Base-by-base conservation (phyloP, 2,113 vertebrate genomes). In the Chionis minor region DNA sequence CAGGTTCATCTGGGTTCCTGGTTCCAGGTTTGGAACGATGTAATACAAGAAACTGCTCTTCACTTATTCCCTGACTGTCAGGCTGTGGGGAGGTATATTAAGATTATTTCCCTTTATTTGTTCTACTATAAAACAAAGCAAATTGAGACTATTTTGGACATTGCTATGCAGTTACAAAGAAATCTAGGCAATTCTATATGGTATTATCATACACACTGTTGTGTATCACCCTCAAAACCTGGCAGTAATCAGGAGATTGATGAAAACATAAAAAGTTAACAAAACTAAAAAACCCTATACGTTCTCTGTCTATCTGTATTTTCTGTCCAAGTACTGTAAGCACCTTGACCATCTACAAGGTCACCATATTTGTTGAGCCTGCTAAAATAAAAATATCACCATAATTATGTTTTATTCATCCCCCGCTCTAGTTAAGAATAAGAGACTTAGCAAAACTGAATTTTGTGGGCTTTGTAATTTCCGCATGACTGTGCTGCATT, bases 201-300 rank as follows among this genome's bases (percentile, higher is more conserved):
- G n/a, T 32, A 18, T 20, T 20, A 32, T 70, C 27, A 32, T 5
- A 65, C 38, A 20, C 28, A 72, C 2, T 32, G 35, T 4, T 54
- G 13, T 38, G 3, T 6, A 23, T 28, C 19, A 54, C 17, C 10
- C 54, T 86, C 27, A 86, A 70, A 80, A 73, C 4, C 23, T 5
- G 13, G 56, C 42, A 65, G 27, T 9, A 73, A 55, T 58, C 30
- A 58, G 30, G 28, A 62, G 35, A 75, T 40, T 30, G 12, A 45
- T 24, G 10, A 88, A 85, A 86, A 35, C 7, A 35, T 8, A 28
- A 2, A 4, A 89, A 84, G 22, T 13, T 45, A 79, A 66, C 23
- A 49, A 58, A 87, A 61, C 8, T 28, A 13, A 58, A 45, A 24
- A 1, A 2, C 0, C 6, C 13, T 3, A 2, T 26, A 7, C 18